Conservation (phyloP, 1,140 invertebrate species). For the Brachionus manjavacas region DNA sequence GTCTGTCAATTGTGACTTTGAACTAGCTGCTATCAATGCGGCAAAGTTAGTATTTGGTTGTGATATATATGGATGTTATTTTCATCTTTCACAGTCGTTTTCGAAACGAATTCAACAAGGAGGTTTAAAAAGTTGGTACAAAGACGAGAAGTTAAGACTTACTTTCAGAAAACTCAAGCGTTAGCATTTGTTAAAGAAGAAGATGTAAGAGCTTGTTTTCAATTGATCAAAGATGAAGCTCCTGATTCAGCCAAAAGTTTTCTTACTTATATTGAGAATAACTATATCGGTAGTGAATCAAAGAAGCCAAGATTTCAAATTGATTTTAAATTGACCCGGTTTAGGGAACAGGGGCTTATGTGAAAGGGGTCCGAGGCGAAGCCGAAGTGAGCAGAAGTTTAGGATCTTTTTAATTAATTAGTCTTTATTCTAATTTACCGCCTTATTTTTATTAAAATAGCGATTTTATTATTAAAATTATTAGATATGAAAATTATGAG, state of each 20-base stretch:
- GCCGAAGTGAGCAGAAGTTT: too few relatives aligned
- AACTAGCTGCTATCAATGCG: not conserved
- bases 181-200: not conserved
- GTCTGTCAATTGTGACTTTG: not conserved
- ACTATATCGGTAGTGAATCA: not conserved
- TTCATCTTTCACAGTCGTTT: slow-evolving; percentile 3
- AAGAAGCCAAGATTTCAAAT: too few relatives aligned
- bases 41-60: not conserved
- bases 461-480: too few relatives aligned
- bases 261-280: slow-evolving; percentile 3
- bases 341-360: too few relatives aligned
- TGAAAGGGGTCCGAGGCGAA: too few relatives aligned
- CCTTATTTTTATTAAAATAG: too few relatives aligned
- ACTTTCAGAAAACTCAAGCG: not conserved
- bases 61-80: not conserved
- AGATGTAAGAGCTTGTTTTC: not conserved
- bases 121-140: slow-evolving; percentile 1
- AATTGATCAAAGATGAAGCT: slow-evolving; percentile 11
- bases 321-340: too few relatives aligned
- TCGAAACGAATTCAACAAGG: not conserved
- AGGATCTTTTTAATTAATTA: too few relatives aligned
- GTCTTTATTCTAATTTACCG: too few relatives aligned
- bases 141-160: not conserved
- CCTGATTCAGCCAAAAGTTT: not conserved
- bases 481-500: too few relatives aligned